A percentile compares a stretch with the other conserved stretches of the same genome.
Evolutionary conservation across 2,888 invertebrate genomes (phyloP).

Genomic region (Orthosia cruda): DNA sequence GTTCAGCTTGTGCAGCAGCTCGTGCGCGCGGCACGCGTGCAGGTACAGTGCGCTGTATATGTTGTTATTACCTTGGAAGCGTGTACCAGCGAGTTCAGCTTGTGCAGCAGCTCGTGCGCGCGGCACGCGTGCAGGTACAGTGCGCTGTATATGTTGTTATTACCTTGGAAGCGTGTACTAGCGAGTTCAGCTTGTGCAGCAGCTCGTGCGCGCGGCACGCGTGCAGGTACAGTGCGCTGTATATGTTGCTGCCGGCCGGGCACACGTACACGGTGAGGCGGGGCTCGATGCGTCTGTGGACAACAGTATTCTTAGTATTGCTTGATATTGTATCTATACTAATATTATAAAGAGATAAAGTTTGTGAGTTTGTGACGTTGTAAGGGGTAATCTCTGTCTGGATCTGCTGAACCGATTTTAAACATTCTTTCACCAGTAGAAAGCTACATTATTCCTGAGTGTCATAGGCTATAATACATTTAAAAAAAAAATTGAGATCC

Average conservation of each 20-base stretch:
- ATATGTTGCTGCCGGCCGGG: conserved; percentile 83
- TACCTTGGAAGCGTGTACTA: conserved; percentile 87
- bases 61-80: conserved; percentile 72
- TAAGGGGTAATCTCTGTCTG: no score
- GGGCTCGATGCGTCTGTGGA: conserved; percentile 92
- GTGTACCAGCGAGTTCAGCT: conserved; percentile 92
- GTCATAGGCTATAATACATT: no score
- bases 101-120: conserved; percentile 93
- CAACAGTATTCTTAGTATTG: not conserved
- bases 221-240: conserved; percentile 96
- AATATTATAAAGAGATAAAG: no score
- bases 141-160: conserved; percentile 93
- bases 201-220: conserved; percentile 93
- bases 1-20: conserved; percentile 93
- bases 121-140: conserved; percentile 94
- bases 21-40: conserved; percentile 93
- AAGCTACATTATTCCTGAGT: no score
- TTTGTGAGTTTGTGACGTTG: no score
- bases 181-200: conserved; percentile 92
- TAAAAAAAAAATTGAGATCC: no score
- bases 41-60: conserved; percentile 96
- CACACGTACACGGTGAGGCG: conserved; percentile 97
- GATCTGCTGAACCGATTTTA: no score
- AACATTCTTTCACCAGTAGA: no score
- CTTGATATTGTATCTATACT: no score